Percentiles rank a stretch among this genome's conserved stretches.
phyloP scores from a whole-genome alignment of 2,888 invertebrate genomes.

The Clostera curtula region DNA sequence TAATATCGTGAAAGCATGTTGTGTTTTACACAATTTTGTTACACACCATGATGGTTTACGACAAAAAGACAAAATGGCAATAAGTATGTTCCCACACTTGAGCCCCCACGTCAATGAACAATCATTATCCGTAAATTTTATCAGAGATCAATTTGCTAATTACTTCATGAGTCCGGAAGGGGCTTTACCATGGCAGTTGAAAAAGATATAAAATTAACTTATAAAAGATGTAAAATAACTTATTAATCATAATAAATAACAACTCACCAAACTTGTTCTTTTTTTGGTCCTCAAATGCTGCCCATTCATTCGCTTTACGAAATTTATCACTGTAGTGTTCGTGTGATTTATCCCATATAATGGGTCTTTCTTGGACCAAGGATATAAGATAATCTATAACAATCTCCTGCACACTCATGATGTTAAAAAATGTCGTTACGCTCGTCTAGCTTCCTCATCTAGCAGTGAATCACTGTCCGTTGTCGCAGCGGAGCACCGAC shows the following conservation, averaged over 20 bases:
- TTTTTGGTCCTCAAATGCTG: constrained; percentile 13
- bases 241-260: constrained; percentile 9
- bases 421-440: constrained; percentile 15
- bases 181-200: constrained; percentile 17
- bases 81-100: constrained; percentile 16
- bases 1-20: constrained; percentile 11
- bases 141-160: constrained; percentile 21
- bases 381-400: constrained; percentile 21
- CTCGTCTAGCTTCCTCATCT: no score
- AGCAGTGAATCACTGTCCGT: no score
- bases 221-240: constrained; percentile 10
- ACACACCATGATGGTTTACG: constrained; percentile 12
- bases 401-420: constrained; percentile 19
- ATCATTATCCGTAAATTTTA: constrained; percentile 17
- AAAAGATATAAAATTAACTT: constrained; percentile 14
- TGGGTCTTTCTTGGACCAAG: constrained; percentile 17
- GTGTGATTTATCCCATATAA: constrained; percentile 10
- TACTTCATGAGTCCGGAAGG: constrained; percentile 18
- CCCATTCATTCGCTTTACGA: constrained; percentile 15
- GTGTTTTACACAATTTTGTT: constrained; percentile 13
- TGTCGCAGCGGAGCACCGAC: no score
- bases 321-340: constrained; percentile 16
- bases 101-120: constrained; percentile 13
- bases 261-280: constrained; percentile 16
- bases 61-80: constrained; percentile 14